Percentiles rank a stretch among this genome's conserved stretches.
Conservation (phyloP, 2,797 vertebrate species). For the Vultur gryphus region DNA sequence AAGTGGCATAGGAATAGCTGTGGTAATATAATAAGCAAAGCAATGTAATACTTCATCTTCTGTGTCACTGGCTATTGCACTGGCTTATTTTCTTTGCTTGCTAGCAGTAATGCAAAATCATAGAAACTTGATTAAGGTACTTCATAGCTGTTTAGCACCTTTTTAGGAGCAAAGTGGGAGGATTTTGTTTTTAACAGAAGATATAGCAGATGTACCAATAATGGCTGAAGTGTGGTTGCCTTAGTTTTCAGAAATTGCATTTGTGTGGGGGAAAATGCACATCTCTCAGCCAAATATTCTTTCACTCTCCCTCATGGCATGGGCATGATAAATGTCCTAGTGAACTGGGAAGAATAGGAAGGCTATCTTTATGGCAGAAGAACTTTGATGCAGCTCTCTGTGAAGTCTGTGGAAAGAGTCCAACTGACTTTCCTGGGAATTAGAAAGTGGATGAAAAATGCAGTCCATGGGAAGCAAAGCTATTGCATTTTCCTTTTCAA, state of each 20-base stretch:
- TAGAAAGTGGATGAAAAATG: background rate
- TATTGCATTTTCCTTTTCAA: background rate
- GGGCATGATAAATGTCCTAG: background rate
- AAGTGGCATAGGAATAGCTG: background rate
- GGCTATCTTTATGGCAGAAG: background rate
- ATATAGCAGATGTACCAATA: background rate
- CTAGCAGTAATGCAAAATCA: background rate
- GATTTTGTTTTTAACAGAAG: background rate
- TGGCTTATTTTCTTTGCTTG: background rate
- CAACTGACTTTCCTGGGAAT: background rate
- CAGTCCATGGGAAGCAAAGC: background rate
- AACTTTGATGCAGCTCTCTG: background rate
- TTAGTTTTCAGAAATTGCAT: background rate
- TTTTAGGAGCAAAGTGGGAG: background rate
- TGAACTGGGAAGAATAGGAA: background rate
- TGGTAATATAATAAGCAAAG: background rate
- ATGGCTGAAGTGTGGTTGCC: background rate
- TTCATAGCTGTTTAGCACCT: background rate
- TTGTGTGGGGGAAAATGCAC: rapidly evolving
- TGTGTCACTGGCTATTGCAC: background rate
- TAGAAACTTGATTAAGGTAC: background rate
- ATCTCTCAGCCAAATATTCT: background rate
- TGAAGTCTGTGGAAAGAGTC: background rate
- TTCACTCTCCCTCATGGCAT: background rate
- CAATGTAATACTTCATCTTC: background rate